Base-by-base conservation (phyloP, 2,888 invertebrate species). In the Amiota mariae region DNA sequence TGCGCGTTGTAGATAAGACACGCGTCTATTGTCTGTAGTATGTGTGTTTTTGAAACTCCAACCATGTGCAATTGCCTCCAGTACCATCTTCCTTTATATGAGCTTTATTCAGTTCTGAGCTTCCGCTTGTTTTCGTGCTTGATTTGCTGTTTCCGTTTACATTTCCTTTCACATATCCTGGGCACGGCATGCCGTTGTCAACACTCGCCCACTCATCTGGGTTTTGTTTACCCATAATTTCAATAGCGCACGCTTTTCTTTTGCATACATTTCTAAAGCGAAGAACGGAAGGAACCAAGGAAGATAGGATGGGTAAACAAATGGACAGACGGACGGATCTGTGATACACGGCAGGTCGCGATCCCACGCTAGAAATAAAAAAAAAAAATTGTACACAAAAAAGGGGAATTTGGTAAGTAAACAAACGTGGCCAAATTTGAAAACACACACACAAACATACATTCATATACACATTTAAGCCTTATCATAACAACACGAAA, bases 81-180 rank as follows among this genome's bases (percentile, higher is more conserved):
- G 9, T 20, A 9, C 59, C 59, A 18, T 18, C 9, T 1, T n/a
- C 6, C 59, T 10, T 57, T 18, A 11, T 12, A 20, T 20, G 11
- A 59, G 11, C 11, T 59, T 59, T 59, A 10, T 20, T 20, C 36
- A 36, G 1, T 20, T 59, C 59, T 59, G 18, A 4, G 15, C 18
- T 59, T 59, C 59, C 20, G 59, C 18, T 59, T 68, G 67, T 68
- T 18, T 54, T 36, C 36, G 20, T 67, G 67, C 67, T 51, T 68
- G 51, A 68, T 68, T 66, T 68, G 51, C 67, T 54, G 24, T 20
- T 68, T 68, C 67, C 67, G 67, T 54, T 51, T 18, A 68, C 67
- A 68, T 68, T 68, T 68, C 67, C 67, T 68, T 24, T 68, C 67
- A 68, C 67, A 68, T 68, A 68, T 68, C 67, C 67, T 54, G 66